phyloP scores from a whole-genome alignment of 2,113 vertebrate genomes.

The Oncorhynchus gorbuscha region DNA sequence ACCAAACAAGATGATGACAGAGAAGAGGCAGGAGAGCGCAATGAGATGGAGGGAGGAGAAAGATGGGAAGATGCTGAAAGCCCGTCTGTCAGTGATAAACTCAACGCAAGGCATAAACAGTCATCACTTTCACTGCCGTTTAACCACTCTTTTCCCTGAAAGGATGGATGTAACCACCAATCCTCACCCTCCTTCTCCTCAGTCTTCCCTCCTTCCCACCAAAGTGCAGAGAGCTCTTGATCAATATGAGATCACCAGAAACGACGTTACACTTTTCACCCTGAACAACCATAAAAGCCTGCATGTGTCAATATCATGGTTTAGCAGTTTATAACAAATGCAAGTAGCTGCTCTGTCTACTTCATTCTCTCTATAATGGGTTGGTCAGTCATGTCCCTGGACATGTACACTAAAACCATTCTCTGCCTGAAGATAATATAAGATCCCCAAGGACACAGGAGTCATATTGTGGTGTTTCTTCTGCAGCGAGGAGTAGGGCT shows the following conservation, averaged over 20 bases:
- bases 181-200: background rate
- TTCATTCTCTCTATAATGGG: too few relatives aligned
- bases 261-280: slow-evolving; percentile 15
- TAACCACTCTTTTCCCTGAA: background rate
- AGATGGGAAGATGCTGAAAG: background rate
- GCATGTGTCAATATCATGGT: slow-evolving; percentile 28
- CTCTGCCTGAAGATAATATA: too few relatives aligned
- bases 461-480: too few relatives aligned
- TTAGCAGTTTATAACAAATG: slow-evolving; percentile 23
- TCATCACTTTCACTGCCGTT: background rate
- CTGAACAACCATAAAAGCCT: slow-evolving; percentile 49
- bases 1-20: slow-evolving; percentile 2
- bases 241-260: slow-evolving; percentile 47
- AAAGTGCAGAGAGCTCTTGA: slow-evolving; percentile 56
- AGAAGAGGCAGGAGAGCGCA: slow-evolving; percentile 6
- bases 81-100: background rate
- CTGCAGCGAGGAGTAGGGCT: too few relatives aligned
- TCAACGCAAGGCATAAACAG: background rate
- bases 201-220: slow-evolving; percentile 39
- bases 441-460: background rate
- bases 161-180: background rate
- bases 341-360: background rate
- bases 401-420: too few relatives aligned
- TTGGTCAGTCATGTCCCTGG: too few relatives aligned
- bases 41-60: slow-evolving; percentile 1